Evolutionary conservation across 2,888 invertebrate species (phyloP).

Genomic region (Phasia obesa): DNA sequence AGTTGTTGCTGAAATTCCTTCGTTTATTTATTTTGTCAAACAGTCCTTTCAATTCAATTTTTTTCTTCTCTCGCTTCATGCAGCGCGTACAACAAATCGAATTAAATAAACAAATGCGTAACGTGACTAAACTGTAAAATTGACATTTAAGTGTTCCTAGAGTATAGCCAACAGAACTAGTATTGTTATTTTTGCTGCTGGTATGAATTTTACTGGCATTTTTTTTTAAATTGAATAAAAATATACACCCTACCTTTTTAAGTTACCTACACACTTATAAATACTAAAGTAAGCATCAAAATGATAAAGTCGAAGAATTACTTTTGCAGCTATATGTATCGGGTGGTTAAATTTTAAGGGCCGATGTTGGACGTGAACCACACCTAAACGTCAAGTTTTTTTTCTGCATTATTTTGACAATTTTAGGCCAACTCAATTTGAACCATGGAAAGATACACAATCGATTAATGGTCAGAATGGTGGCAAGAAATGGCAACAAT

Average conservation of each 20-base stretch:
- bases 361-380: too few relatives aligned
- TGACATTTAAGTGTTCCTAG: constrained; percentile 71
- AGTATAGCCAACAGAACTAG: not conserved
- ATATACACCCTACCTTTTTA: not conserved
- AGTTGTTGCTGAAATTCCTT: constrained; percentile 34
- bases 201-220: constrained; percentile 22
- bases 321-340: too few relatives aligned
- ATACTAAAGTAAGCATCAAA: too few relatives aligned
- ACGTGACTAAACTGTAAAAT: constrained; percentile 81
- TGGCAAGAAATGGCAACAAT: too few relatives aligned
- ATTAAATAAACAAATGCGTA: constrained; percentile 83
- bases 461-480: too few relatives aligned
- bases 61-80: constrained; percentile 12
- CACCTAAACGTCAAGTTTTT: too few relatives aligned
- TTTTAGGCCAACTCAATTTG: too few relatives aligned
- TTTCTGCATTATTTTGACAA: too few relatives aligned
- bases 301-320: too few relatives aligned
- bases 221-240: not conserved
- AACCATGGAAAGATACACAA: too few relatives aligned
- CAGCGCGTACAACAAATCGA: constrained; percentile 77
- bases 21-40: constrained; percentile 18
- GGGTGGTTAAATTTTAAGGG: too few relatives aligned
- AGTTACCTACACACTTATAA: not conserved
- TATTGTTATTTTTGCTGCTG: constrained; percentile 1
- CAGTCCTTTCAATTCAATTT: constrained; percentile 21